These are phyloP conservation scores for Sminthurinus signatus DNA, from an alignment of 1,140 invertebrate species.

Conservation along the genomic window DNA sequence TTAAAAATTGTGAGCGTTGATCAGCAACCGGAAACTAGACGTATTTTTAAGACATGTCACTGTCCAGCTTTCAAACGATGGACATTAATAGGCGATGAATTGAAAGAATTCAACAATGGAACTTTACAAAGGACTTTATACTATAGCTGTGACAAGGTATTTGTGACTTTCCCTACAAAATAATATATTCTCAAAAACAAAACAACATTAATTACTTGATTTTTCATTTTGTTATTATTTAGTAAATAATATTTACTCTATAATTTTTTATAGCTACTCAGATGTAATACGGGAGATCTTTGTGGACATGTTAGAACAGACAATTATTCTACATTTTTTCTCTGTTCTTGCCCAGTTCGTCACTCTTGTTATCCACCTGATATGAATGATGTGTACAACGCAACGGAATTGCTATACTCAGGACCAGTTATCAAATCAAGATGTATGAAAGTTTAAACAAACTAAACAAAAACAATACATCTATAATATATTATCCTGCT, in stretches of 20 bases:
- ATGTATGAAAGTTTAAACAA: background rate
- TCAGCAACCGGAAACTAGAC: conserved; percentile 41
- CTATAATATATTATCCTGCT: too few species aligned
- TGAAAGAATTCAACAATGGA: conserved; percentile 42
- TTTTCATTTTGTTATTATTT: conserved; percentile 9
- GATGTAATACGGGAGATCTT: conserved; percentile 48
- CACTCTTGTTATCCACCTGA: conserved; percentile 4
- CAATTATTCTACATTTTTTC: conserved; percentile 56
- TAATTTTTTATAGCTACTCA: conserved; percentile 49
- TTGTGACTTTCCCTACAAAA: too few species aligned
- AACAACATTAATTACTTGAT: conserved; percentile 8
- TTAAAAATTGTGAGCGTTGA: conserved; percentile 44
- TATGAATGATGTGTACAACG: conserved; percentile 2
- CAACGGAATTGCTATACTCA: conserved; percentile 1
- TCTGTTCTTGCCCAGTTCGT: conserved; percentile 54
- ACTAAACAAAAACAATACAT: too few species aligned
- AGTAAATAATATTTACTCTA: too few species aligned
- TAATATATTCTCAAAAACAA: background rate
- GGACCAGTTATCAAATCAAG: conserved; percentile 6
- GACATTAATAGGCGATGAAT: background rate
- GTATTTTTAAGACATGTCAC: conserved; percentile 27
- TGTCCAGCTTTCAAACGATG: conserved; percentile 20
- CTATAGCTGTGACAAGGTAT: conserved; percentile 47
- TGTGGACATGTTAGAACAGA: conserved; percentile 51
- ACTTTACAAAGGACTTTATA: conserved; percentile 42